Evolutionary conservation across 92 coral and sea anemone genomes (phyloP).

Genomic region (Micromussa lordhowensis): DNA sequence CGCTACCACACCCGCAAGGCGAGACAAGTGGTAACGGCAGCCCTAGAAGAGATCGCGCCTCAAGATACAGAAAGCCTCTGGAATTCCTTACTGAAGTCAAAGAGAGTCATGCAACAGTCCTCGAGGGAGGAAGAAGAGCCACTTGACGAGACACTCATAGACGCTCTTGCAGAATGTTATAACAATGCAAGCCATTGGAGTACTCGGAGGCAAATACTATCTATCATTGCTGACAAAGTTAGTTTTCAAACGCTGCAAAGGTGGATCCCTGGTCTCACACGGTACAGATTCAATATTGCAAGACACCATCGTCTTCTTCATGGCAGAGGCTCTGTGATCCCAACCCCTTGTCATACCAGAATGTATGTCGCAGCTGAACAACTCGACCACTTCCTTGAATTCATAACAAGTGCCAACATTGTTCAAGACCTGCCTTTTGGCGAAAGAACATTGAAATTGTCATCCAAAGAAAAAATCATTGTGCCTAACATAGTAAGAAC

Average conservation of each 20-base stretch:
- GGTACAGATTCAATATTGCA: conserved; percentile 36
- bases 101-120: neutral
- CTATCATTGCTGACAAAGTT: conserved; percentile 43
- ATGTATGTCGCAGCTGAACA: conserved; percentile 45
- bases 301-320: conserved; percentile 51
- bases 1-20: conserved; percentile 36
- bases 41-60: conserved; percentile 46
- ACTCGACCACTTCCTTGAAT: conserved; percentile 46
- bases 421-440: conserved; percentile 60
- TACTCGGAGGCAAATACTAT: conserved; percentile 36
- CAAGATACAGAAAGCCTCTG: conserved; percentile 35
- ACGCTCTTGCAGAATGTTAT: conserved; percentile 23
- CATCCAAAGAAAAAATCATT: conserved; percentile 12
- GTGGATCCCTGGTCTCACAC: conserved; percentile 40
- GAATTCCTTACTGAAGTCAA: conserved; percentile 24
- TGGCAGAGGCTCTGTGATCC: conserved; percentile 56
- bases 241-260: neutral
- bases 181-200: conserved; percentile 44
- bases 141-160: conserved; percentile 13
- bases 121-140: neutral
- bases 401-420: conserved; percentile 47
- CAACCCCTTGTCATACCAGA: conserved; percentile 5
- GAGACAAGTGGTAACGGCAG: conserved; percentile 30
- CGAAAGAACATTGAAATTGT: conserved; percentile 27
- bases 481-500: conserved; percentile 41